Base-by-base conservation (phyloP, 2,888 invertebrate genomes). In the Colostygia pectinataria region DNA sequence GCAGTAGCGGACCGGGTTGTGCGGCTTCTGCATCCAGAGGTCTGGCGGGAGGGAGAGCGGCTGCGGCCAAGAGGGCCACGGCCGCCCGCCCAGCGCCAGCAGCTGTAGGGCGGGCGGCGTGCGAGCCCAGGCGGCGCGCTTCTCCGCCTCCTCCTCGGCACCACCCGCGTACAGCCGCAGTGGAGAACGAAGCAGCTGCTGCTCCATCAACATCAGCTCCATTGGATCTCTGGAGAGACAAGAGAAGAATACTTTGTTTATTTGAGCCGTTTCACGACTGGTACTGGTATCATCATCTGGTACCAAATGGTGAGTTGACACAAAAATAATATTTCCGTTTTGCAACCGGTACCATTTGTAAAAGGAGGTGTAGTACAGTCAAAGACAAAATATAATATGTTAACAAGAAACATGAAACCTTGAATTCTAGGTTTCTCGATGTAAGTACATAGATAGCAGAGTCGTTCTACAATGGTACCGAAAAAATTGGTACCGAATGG, bases 21-120 rank as follows among this genome's bases (percentile, higher is more conserved):
- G 91, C 0, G 96, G 96, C 78, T 97, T 97, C 91, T 97, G 97
- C 93, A 97, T 95, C 92, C 97, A 97, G 6, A 97, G 95, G 75
- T 97, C 97, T 55, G 97, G 97, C 64, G 97, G 96, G 40, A 96
- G 89, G 23, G 95, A 90, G 67, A 96, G 95, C 0, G 97, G 96
- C 80, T 97, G 97, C 70, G 96, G 96, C 77, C 73, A 97, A 76
- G 96, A 48, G 74, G 97, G 96, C 63, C 97, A 97, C 71, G 95
- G 95, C 58, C 95, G 93, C 7, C 93, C 93, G 52, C 93, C 94
- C 29, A 93, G 87, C 52, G 79, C 88, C 64, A 77, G 79, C 64
- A 77, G 72, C 63, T 76, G 92, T 66, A 78, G 70, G 58, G 81
- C 91, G 31, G 83, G 88, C 0, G 91, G 86, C 2, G 91, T 90